Percentiles rank a stretch among this genome's conserved stretches.
Conservation (phyloP, 2,888 invertebrate species). For the Drosophila mulleri region DNA sequence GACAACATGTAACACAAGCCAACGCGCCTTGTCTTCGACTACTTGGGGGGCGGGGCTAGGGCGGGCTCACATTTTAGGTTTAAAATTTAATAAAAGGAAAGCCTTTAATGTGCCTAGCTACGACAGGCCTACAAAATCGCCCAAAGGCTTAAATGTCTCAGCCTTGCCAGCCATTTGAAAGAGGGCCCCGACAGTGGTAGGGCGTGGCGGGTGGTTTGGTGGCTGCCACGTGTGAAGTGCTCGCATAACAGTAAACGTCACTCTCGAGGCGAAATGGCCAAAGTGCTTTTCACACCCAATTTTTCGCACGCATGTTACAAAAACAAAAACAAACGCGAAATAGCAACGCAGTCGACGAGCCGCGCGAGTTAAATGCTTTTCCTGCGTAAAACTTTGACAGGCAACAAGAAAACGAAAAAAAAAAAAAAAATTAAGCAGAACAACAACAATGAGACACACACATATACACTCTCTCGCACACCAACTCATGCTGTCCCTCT, state of each 20-base stretch:
- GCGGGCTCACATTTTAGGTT: slow-evolving; percentile 54
- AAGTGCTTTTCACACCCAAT: slow-evolving; percentile 78
- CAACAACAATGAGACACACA: slow-evolving; percentile 27
- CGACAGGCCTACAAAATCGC: slow-evolving; percentile 40
- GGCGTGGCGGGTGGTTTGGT: too few species aligned
- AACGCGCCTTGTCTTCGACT: slow-evolving; percentile 6
- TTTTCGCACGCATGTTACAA: slow-evolving; percentile 61
- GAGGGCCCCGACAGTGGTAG: not conserved
- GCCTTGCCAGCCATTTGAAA: not conserved
- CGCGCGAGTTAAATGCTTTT: slow-evolving; percentile 67
- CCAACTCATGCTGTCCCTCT: slow-evolving; percentile 14
- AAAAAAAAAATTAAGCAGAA: not conserved
- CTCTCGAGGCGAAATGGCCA: slow-evolving; percentile 53
- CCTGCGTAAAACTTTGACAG: slow-evolving; percentile 64
- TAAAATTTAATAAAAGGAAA: slow-evolving; percentile 69
- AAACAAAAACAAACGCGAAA: slow-evolving; percentile 35
- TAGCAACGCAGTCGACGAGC: slow-evolving; percentile 37
- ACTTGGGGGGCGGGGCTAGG: slow-evolving; percentile 12
- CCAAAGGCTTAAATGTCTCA: slow-evolving; percentile 63
- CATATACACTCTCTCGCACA: slow-evolving; percentile 15
- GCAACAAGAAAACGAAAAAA: slow-evolving; percentile 1
- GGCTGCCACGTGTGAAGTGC: slow-evolving; percentile 30
- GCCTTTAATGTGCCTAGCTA: slow-evolving; percentile 54
- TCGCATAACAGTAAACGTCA: slow-evolving; percentile 75
- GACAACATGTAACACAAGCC: slow-evolving; percentile 39